phyloP scores from a whole-genome alignment of 2,797 vertebrate species.

The Poeciliopsis turneri region DNA sequence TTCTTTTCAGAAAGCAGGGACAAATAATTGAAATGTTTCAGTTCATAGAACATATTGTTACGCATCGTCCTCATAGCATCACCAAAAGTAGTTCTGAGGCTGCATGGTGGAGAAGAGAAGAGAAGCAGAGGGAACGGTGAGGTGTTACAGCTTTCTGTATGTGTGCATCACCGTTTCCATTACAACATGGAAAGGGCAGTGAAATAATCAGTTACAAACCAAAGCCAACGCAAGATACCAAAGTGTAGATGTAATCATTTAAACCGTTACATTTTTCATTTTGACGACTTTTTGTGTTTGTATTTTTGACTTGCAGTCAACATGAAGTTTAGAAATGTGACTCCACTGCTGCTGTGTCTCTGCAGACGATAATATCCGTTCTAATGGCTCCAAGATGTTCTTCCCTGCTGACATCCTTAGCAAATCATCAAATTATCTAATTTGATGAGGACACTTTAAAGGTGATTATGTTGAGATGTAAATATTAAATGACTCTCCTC shows the following conservation, averaged over 20 bases:
- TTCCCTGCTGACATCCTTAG: neutral
- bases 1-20: neutral
- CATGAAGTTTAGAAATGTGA: neutral
- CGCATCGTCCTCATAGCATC: neutral
- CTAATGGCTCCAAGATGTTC: neutral
- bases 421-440: slow-evolving; percentile 3
- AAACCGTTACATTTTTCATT: neutral
- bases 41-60: neutral
- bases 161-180: neutral
- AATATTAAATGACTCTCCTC: neutral
- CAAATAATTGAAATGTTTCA: neutral
- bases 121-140: neutral
- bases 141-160: neutral
- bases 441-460: neutral
- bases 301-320: neutral
- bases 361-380: neutral
- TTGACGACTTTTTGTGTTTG: neutral
- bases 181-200: neutral
- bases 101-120: neutral
- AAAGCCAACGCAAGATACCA: neutral
- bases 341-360: neutral
- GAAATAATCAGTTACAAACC: neutral
- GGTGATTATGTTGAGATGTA: neutral
- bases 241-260: neutral
- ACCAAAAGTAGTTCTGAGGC: neutral